phyloP scores from a whole-genome alignment of 2,797 vertebrate genomes.

The Leptodactylus fallax region DNA sequence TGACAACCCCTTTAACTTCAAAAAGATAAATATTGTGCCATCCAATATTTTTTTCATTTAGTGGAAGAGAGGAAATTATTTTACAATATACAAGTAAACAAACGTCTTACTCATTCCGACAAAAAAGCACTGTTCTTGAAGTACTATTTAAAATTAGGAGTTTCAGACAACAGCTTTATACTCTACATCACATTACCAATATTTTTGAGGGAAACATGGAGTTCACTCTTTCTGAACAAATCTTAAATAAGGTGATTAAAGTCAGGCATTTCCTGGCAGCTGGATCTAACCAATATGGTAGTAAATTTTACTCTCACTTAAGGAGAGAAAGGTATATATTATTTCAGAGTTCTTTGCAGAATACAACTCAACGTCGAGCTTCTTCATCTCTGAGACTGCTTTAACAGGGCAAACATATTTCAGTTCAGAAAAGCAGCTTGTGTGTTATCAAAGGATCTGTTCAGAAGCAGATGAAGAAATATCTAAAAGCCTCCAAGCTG shows the following conservation, averaged over 20 bases:
- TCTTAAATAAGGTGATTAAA: not conserved
- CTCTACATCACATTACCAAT: not conserved
- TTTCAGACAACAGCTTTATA: not conserved
- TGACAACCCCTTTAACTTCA: not conserved
- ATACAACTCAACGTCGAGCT: not conserved
- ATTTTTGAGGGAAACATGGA: not conserved
- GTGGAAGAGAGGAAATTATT: not conserved
- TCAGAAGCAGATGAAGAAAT: conserved; percentile 92
- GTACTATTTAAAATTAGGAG: not conserved
- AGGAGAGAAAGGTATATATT: conserved; percentile 26
- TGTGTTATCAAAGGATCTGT: conserved; percentile 85
- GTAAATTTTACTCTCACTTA: conserved; percentile 26
- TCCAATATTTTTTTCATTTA: not conserved
- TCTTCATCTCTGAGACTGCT: not conserved
- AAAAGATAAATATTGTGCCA: not conserved
- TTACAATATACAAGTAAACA: not conserved
- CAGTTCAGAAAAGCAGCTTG: not conserved
- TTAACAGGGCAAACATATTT: not conserved
- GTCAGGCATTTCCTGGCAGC: not conserved
- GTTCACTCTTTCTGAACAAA: conserved; percentile 11
- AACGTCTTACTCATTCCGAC: not conserved
- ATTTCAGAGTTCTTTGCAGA: conserved; percentile 11
- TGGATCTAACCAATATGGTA: conserved; percentile 52
- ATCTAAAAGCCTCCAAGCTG: conserved; percentile 94
- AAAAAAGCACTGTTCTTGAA: not conserved